These are phyloP conservation scores for Uria lomvia DNA, from an alignment of 2,113 vertebrate genomes.

Conservation along the genomic window DNA sequence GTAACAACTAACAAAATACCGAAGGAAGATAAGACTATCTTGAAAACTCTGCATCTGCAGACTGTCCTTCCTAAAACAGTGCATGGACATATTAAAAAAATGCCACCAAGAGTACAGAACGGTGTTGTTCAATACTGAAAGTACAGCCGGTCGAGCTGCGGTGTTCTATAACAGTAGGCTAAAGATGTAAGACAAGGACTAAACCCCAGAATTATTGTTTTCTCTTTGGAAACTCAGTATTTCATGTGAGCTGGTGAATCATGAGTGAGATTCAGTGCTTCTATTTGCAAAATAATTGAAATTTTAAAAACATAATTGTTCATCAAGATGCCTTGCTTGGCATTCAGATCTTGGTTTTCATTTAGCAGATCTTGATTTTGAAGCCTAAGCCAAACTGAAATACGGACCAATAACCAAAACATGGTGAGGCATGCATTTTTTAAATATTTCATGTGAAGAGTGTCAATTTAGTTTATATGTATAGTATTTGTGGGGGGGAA, in stretches of 20 bases:
- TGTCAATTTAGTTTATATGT: background rate
- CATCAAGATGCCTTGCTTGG: background rate
- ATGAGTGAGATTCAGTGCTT: background rate
- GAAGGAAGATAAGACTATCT: background rate
- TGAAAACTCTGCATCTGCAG: background rate
- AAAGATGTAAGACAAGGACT: background rate
- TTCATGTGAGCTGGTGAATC: background rate
- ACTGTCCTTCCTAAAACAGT: background rate
- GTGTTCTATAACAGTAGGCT: background rate
- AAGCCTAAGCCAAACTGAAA: background rate
- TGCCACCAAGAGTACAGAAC: background rate
- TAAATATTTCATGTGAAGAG: background rate
- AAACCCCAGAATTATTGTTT: background rate
- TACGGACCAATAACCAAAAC: background rate
- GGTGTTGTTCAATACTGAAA: background rate
- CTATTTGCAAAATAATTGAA: background rate
- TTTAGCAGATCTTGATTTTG: background rate
- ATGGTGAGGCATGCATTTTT: background rate
- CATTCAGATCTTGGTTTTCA: background rate
- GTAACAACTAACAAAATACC: background rate
- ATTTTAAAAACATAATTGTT: background rate
- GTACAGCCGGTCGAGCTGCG: fast-evolving
- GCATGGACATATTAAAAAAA: background rate
- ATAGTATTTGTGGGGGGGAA: background rate
- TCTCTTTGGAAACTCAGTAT: background rate